phyloP scores from a whole-genome alignment of 2,888 invertebrate genomes.

The Pseudanteris insignis region DNA sequence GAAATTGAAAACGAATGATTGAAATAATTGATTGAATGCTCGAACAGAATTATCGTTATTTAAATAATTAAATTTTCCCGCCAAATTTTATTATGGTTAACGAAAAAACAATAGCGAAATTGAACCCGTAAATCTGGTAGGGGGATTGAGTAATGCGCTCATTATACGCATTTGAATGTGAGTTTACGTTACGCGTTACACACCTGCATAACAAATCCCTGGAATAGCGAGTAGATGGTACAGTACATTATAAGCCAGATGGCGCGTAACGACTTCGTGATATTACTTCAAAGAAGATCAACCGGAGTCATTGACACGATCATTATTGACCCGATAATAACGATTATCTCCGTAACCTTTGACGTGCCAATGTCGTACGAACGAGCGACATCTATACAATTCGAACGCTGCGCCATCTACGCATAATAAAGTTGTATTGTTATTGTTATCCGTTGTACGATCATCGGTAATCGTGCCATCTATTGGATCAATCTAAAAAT shows the following conservation, averaged over 20 bases:
- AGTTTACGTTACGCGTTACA: constrained; percentile 35
- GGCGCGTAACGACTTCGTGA: constrained; percentile 33
- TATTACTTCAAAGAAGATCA: constrained; percentile 31
- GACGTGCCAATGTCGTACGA: constrained; percentile 19
- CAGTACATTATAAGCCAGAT: constrained; percentile 29
- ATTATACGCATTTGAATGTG: constrained; percentile 27
- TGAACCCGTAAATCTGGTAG: too few relatives aligned
- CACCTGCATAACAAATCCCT: constrained; percentile 37
- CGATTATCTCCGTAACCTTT: constrained; percentile 29
- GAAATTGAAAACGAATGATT: too few relatives aligned
- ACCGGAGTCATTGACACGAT: constrained; percentile 22
- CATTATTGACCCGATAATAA: constrained; percentile 33
- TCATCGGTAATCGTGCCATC: too few relatives aligned
- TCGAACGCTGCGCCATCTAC: too few relatives aligned
- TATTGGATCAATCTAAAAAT: too few relatives aligned
- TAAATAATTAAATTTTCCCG: constrained; percentile 6
- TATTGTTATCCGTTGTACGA: too few relatives aligned
- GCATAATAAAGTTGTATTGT: too few relatives aligned
- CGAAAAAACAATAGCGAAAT: constrained; percentile 15
- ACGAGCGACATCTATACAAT: constrained; percentile 31
- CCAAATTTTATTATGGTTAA: too few relatives aligned
- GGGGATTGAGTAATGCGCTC: too few relatives aligned
- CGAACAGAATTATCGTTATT: too few relatives aligned
- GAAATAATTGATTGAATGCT: too few relatives aligned
- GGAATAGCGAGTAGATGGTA: too few relatives aligned